These are phyloP conservation scores for Sciaenops ocellatus DNA, from an alignment of 2,797 vertebrate species.

Conservation along the genomic window DNA sequence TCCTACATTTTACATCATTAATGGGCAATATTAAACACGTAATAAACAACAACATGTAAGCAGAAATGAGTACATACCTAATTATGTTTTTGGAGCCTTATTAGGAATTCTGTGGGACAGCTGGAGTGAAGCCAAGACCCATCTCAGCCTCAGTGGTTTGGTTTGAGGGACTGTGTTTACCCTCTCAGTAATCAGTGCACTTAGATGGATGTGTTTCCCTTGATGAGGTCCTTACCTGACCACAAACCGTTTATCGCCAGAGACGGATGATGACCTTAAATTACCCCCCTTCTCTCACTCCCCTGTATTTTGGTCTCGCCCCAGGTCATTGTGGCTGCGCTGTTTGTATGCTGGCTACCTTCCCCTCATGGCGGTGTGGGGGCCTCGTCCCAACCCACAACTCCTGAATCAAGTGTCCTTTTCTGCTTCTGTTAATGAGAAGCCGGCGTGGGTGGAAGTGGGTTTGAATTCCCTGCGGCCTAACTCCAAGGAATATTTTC, in stretches of 20 bases:
- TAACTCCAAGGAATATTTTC: slow-evolving; percentile 39
- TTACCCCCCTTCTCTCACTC: slow-evolving; percentile 53
- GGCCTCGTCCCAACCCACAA: slow-evolving; percentile 27
- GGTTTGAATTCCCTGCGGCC: slow-evolving; percentile 37
- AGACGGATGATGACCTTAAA: slow-evolving; percentile 65
- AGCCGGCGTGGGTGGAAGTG: slow-evolving; percentile 29
- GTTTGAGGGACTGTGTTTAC: slow-evolving; percentile 61
- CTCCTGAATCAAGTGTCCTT: slow-evolving; percentile 41
- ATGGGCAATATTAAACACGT: not conserved
- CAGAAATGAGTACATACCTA: slow-evolving; percentile 14
- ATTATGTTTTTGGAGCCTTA: slow-evolving; percentile 26
- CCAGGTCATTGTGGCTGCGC: slow-evolving; percentile 37
- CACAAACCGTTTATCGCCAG: slow-evolving; percentile 62
- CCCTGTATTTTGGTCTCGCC: slow-evolving; percentile 62
- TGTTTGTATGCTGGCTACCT: slow-evolving; percentile 34
- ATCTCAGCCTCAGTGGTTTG: slow-evolving; percentile 45
- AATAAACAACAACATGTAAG: slow-evolving; percentile 8
- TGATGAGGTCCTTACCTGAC: slow-evolving; percentile 68
- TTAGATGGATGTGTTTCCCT: slow-evolving; percentile 71
- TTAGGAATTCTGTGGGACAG: slow-evolving; percentile 38
- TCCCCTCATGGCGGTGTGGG: slow-evolving; percentile 14
- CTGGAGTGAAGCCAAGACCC: slow-evolving; percentile 25
- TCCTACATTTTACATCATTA: not conserved
- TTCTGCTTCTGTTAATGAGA: slow-evolving; percentile 52
- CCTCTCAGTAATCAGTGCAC: slow-evolving; percentile 66